phyloP scores from a whole-genome alignment of 35 echinoderm and acorn worm genomes.

The Apostichopus californicus region DNA sequence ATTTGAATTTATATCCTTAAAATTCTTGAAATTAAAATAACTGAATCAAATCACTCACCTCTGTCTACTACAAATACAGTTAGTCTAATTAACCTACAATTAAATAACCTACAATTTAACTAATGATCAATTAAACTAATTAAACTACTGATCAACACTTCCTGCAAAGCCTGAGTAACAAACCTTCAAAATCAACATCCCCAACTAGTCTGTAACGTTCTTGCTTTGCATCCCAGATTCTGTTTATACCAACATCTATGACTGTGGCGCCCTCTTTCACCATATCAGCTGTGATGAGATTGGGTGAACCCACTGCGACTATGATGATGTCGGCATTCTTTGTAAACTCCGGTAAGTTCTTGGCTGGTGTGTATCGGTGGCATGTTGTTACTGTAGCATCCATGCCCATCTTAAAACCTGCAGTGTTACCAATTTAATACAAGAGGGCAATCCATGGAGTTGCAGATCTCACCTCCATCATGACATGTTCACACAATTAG shows the following conservation, averaged over 20 bases:
- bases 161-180: background rate
- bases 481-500: no score
- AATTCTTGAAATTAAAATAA: no score
- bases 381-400: conserved; percentile 80
- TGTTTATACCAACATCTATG: conserved; percentile 87
- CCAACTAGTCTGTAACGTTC: conserved; percentile 68
- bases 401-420: conserved; percentile 68
- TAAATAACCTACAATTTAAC: no score
- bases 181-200: conserved; percentile 89
- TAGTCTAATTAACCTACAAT: no score
- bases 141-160: no score
- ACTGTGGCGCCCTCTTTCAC: conserved; percentile 81
- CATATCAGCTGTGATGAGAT: conserved; percentile 80
- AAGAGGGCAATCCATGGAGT: background rate
- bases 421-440: background rate
- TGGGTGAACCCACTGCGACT: conserved; percentile 67
- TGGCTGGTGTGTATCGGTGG: conserved; percentile 82
- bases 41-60: no score
- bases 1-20: no score
- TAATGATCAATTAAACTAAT: no score
- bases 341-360: conserved; percentile 63
- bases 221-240: conserved; percentile 56
- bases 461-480: no score
- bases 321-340: conserved; percentile 84
- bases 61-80: no score